These are phyloP conservation scores for Brachyalestes nurse DNA, from an alignment of 2,797 vertebrate species.

Conservation along the genomic window DNA sequence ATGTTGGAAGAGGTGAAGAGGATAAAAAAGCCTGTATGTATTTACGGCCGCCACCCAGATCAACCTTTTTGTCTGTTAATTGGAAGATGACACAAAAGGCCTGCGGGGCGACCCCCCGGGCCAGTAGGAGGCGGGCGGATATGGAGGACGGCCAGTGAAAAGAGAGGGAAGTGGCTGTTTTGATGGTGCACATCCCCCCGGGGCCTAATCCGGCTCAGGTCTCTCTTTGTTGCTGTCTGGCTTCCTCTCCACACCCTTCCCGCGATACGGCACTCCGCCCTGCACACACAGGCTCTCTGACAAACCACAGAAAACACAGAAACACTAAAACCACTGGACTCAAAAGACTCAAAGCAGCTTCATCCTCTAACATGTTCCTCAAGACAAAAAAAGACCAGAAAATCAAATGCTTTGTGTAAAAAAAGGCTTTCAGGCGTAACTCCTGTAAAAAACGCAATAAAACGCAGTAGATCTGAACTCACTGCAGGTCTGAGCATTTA, in stretches of 20 bases:
- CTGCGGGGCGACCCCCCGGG: slow-evolving; percentile 57
- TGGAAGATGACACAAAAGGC: slow-evolving; percentile 52
- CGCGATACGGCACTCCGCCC: slow-evolving; percentile 39
- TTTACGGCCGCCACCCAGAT: slow-evolving; percentile 62
- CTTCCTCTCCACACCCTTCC: slow-evolving; percentile 58
- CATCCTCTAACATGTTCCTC: neutral
- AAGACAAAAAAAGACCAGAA: no score
- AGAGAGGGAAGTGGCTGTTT: slow-evolving; percentile 64
- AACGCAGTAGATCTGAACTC: no score
- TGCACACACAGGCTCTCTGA: no score
- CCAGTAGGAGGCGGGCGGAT: slow-evolving; percentile 64
- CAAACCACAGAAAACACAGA: neutral
- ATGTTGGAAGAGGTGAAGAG: neutral
- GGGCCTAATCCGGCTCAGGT: slow-evolving; percentile 62
- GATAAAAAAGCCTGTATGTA: slow-evolving; percentile 47
- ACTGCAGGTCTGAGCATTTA: no score
- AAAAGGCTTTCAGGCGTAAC: no score
- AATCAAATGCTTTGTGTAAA: no score
- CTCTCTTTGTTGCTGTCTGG: slow-evolving; percentile 49
- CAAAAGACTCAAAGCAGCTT: neutral
- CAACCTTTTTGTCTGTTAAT: slow-evolving; percentile 66
- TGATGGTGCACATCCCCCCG: slow-evolving; percentile 63
- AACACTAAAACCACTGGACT: neutral
- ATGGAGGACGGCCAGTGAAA: slow-evolving; percentile 65
- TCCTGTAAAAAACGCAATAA: no score